phyloP scores from a whole-genome alignment of 2,113 vertebrate species.

The Pseudorhombus dupliciocellatus region DNA sequence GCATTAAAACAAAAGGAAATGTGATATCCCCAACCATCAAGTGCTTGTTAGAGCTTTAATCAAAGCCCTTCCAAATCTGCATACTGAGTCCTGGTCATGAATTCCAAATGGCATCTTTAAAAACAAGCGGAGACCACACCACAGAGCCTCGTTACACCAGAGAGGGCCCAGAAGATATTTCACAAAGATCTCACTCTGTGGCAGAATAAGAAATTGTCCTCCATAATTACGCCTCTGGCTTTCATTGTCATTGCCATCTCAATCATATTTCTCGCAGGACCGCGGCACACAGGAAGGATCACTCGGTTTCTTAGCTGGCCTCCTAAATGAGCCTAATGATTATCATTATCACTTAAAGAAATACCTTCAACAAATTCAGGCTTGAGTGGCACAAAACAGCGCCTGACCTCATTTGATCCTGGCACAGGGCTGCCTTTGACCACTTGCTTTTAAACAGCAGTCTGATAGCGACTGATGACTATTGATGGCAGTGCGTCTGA shows the following conservation, averaged over 20 bases:
- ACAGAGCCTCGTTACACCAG: conserved; percentile 41
- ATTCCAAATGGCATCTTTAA: conserved; percentile 76
- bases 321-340: conserved; percentile 47
- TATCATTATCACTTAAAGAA: conserved; percentile 62
- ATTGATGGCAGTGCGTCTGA: conserved; percentile 52
- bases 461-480: conserved; percentile 23
- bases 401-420: conserved; percentile 49
- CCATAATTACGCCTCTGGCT: conserved; percentile 55
- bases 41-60: conserved; percentile 81
- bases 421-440: conserved; percentile 44
- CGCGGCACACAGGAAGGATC: conserved; percentile 24
- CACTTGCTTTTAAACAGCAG: conserved; percentile 57
- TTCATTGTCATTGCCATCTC: conserved; percentile 45
- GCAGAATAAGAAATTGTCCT: conserved; percentile 50
- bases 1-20: conserved; percentile 84
- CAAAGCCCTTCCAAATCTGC: conserved; percentile 78
- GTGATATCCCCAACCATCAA: conserved; percentile 79
- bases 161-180: conserved; percentile 59
- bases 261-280: conserved; percentile 53
- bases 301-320: conserved; percentile 41
- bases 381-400: conserved; percentile 40
- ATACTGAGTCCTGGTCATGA: conserved; percentile 73
- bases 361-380: conserved; percentile 47
- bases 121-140: conserved; percentile 63
- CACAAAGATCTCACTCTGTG: conserved; percentile 55